Percentiles rank a stretch among this genome's conserved stretches.
These are phyloP conservation scores for Forbesichthys papilliferus DNA, from an alignment of 2,113 vertebrate species.

Conservation along the genomic window DNA sequence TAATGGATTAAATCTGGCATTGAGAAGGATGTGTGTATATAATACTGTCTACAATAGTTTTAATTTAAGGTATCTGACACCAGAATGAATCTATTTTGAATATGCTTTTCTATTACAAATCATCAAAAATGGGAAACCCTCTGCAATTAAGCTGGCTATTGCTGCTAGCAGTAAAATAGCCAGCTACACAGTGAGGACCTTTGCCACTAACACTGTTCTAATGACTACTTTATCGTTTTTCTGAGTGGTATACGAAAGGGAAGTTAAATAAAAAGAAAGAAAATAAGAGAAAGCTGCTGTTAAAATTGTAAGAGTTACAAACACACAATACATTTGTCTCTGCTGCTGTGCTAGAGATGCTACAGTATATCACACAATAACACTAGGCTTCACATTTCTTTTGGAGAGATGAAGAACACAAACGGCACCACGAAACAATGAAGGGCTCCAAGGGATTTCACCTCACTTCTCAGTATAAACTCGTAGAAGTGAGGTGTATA, in stretches of 20 bases:
- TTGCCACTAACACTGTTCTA: constrained; percentile 26
- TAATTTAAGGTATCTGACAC: neutral
- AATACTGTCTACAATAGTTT: neutral
- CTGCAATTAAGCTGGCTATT: neutral
- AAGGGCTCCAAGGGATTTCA: no score
- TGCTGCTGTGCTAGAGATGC: neutral
- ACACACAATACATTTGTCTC: neutral
- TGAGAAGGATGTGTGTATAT: neutral
- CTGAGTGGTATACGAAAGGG: constrained; percentile 23
- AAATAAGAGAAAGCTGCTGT: neutral
- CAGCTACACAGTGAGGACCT: constrained; percentile 26
- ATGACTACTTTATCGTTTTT: constrained; percentile 22
- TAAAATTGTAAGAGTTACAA: neutral
- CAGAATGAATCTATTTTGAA: neutral
- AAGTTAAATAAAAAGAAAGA: neutral
- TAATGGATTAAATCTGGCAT: neutral
- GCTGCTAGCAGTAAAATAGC: constrained; percentile 31
- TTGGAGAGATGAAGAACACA: no score
- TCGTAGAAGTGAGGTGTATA: no score
- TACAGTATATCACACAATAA: neutral
- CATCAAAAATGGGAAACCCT: constrained; percentile 15
- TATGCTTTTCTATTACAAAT: neutral
- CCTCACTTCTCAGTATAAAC: no score
- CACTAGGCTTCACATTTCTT: no score
- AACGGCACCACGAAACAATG: no score